Evolutionary conservation across 2,888 invertebrate species (phyloP), one percentile per base, ranked within the genome.

Genomic region (Caenorhabditis sp.): DNA sequence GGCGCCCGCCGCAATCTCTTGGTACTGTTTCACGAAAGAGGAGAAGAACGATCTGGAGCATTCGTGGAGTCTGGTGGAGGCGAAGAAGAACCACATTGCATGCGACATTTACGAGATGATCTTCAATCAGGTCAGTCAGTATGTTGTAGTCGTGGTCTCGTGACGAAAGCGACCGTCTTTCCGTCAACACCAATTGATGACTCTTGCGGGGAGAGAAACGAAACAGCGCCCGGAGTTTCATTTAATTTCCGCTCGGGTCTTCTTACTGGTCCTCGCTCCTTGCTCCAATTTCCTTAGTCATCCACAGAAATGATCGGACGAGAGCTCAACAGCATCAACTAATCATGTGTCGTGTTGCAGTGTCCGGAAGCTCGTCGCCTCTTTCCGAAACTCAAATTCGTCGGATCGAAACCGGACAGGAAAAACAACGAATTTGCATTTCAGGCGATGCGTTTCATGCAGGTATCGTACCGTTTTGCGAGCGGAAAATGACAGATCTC

Each of bases 71-170:
- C 55, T 83, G 0, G 71, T 87, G 8, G 85, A 87, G 40, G 72
- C 80, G 4, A 78, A 76, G 22, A 87, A 87, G 71, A 84, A 85
- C 56, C 65, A 71, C 28, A 74, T 86, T 15, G 87, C 83, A 6
- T 84, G 86, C 53, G 86, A 87, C 67, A 89, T 88, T 24, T 89
- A 89, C 70, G 85, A 87, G 53, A 89, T 89, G 89, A 89, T 89
- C 53, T 89, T 89, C 80, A 88, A 89, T 78, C 89, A 89, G 88
- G 89, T 89, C 56, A 0, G 53, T n/a, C n/a, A n/a, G n/a, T n/a
- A n/a, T n/a, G n/a, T n/a, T n/a, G n/a, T n/a, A n/a, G n/a, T n/a
- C n/a, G n/a, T n/a, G n/a, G n/a, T 37, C 58, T 26, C 47, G n/a
- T 79, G 22, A 24, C 51, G 11, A n/a, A n/a, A n/a, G n/a, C n/a